Conservation (phyloP, 1,140 invertebrate genomes). For the Calliopsis andreniformis region DNA sequence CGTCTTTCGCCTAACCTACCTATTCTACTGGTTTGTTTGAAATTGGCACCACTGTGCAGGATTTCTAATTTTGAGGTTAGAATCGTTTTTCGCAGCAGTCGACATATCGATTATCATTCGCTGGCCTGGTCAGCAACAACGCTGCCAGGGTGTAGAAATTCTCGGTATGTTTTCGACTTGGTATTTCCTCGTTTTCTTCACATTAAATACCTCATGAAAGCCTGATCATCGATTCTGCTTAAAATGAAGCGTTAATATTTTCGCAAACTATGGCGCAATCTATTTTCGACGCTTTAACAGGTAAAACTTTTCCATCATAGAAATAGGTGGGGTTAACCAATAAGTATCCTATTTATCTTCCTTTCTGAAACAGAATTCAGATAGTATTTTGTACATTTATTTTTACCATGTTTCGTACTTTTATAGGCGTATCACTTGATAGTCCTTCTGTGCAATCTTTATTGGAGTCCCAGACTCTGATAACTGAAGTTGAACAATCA, state of each 20-base stretch:
- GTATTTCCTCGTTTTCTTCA: constrained; percentile 51
- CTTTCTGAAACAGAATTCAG: constrained; percentile 21
- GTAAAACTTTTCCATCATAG: constrained; percentile 61
- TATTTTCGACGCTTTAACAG: constrained; percentile 78
- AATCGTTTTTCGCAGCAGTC: constrained; percentile 40
- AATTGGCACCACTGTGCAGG: background rate
- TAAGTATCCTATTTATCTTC: constrained; percentile 40
- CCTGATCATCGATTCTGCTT: constrained; percentile 33
- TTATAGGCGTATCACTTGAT: constrained; percentile 76
- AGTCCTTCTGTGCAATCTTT: constrained; percentile 78
- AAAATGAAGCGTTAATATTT: constrained; percentile 56
- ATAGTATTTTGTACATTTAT: background rate
- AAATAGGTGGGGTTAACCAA: constrained; percentile 59
- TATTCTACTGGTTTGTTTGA: background rate
- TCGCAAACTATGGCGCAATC: constrained; percentile 74
- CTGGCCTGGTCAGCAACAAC: constrained; percentile 57
- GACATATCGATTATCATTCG: constrained; percentile 61
- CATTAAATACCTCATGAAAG: constrained; percentile 48
- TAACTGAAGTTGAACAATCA: constrained; percentile 77
- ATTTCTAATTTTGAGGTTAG: constrained; percentile 43
- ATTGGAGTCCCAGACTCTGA: constrained; percentile 75
- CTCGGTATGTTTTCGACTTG: constrained; percentile 64
- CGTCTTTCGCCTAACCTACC: background rate
- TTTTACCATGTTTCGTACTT: constrained; percentile 15
- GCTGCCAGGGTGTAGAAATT: constrained; percentile 50